Evolutionary conservation across 2,888 invertebrate species (phyloP), one percentile per base, ranked within the genome.

Genomic region (Eubasilissa splendida): DNA sequence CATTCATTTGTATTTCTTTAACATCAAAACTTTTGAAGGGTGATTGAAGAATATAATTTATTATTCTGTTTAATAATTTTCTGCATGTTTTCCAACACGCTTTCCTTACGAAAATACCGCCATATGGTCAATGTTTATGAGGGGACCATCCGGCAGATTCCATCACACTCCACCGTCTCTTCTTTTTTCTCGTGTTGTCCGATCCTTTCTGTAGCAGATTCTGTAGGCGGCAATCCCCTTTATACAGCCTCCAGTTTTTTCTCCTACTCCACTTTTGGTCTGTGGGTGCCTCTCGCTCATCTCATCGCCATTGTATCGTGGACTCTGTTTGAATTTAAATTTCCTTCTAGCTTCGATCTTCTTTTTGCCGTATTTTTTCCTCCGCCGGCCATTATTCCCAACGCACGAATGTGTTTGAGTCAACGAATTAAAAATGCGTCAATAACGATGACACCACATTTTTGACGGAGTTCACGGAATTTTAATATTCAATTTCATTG

Each of bases 121-220:
- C 70, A 70, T 70, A 70, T 70, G 70, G 70, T 70, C 53, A 53
- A 53, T 54, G 54, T 52, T 70, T 54, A 42, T 70, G 70, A 54
- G 11, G 53, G 58, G 22, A 50, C 68, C 70, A 60, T 42, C 42
- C 42, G 42, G 42, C 42, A 70, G 76, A 82, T 80, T 77, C 82
- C 82, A 66, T 82, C 82, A 80, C 82, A 77, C 80, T 63, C 76
- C 77, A 33, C 60, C 42, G 42, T 63, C 56, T 42, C 33, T 22
- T 79, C 56, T 56, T 74, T 76, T 71, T 56, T 74, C 33, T 31
- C 66, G 42, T 7, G 42, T 42, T 42, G 31, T 1, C 66, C 54
- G 80, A 76, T 80, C 66, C 52, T 66, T 65, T 31, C 52, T 65
- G 65, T 42, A 12, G 68, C 42, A 7, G 42, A 42, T 42, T 42